Conservation (phyloP, 2,888 invertebrate genomes). For the Phyto melanocephala region DNA sequence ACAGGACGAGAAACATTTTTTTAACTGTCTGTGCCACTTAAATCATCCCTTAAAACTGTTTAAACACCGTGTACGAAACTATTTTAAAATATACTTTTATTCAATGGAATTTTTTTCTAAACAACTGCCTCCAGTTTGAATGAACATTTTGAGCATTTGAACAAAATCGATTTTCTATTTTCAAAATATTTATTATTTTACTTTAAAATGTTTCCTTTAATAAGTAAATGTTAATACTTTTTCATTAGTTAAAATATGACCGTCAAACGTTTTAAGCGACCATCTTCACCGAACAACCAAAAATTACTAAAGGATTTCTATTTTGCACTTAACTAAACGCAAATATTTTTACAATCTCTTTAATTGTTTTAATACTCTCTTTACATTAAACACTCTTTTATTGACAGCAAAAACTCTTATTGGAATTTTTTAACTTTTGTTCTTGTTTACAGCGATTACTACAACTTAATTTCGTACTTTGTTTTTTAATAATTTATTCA, state of each 20-base stretch:
- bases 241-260: background rate
- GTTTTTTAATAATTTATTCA: background rate
- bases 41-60: constrained; percentile 42
- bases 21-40: constrained; percentile 34
- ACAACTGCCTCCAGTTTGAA: background rate
- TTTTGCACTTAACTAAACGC: constrained; percentile 21
- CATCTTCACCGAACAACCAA: constrained; percentile 46
- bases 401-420: background rate
- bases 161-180: background rate
- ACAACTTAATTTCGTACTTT: background rate
- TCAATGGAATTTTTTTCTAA: background rate
- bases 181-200: constrained; percentile 24
- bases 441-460: background rate
- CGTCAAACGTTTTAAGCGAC: constrained; percentile 28
- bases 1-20: constrained; percentile 45
- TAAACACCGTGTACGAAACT: background rate
- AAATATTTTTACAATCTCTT: background rate
- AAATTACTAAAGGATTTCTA: constrained; percentile 60
- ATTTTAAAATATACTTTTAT: constrained; percentile 9
- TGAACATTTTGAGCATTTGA: background rate
- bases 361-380: background rate
- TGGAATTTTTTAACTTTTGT: background rate
- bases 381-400: background rate
- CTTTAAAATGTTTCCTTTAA: background rate
- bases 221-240: background rate